These are phyloP conservation scores for Neodiprion fabricii DNA, from an alignment of 1,140 invertebrate species.

Conservation along the genomic window DNA sequence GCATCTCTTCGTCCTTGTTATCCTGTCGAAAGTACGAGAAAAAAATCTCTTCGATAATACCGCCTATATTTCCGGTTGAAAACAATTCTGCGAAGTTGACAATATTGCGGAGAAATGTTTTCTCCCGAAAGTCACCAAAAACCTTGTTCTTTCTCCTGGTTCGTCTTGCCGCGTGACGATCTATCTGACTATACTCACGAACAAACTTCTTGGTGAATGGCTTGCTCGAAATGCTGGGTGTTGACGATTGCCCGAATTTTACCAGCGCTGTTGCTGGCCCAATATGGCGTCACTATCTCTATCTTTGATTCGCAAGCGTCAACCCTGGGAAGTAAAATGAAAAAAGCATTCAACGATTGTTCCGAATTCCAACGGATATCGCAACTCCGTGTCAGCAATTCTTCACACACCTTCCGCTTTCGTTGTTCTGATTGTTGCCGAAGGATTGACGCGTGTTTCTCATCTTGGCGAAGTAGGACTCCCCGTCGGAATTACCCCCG, in stretches of 20 bases:
- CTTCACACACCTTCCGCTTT: slow-evolving; percentile 65
- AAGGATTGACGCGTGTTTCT: slow-evolving; percentile 64
- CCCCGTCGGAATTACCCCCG: slow-evolving; percentile 40
- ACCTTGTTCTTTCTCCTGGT: neutral
- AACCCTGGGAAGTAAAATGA: slow-evolving; percentile 65
- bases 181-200: slow-evolving; percentile 67
- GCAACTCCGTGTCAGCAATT: neutral
- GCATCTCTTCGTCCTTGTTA: slow-evolving; percentile 80
- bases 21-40: slow-evolving; percentile 65
- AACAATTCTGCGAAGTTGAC: neutral
- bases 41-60: no score
- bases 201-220: slow-evolving; percentile 94
- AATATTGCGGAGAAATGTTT: neutral
- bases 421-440: slow-evolving; percentile 62
- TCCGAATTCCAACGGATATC: neutral
- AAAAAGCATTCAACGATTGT: neutral
- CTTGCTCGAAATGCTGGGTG: slow-evolving; percentile 93
- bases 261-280: slow-evolving; percentile 90
- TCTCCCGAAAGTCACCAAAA: neutral
- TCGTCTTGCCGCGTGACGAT: neutral
- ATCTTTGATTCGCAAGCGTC: slow-evolving; percentile 91
- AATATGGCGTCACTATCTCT: slow-evolving; percentile 93
- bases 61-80: neutral
- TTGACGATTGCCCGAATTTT: slow-evolving; percentile 92
- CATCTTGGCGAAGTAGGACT: slow-evolving; percentile 63